Percentiles rank a stretch among this genome's conserved stretches.
Evolutionary conservation across 1,140 invertebrate genomes (phyloP).

Genomic region (Drosophila busckii): DNA sequence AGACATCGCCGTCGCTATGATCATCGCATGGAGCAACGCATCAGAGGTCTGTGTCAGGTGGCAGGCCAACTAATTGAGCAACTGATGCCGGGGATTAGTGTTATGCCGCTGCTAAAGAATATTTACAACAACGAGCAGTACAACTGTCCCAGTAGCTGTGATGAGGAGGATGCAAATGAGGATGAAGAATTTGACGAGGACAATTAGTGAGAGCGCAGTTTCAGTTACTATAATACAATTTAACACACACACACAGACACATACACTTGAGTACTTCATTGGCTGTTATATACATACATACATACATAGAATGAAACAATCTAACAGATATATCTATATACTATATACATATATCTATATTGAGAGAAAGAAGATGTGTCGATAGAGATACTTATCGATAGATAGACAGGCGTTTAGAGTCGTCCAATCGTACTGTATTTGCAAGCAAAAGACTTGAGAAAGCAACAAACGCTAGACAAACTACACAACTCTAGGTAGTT

Average conservation of each 20-base stretch:
- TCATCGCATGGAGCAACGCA: conserved; percentile 57
- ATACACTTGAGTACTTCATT: conserved; percentile 1
- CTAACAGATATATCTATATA: too few relatives aligned
- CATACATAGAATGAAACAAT: conserved; percentile 11
- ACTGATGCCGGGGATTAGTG: conserved; percentile 41
- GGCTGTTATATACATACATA: conserved; percentile 26
- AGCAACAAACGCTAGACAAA: too few relatives aligned
- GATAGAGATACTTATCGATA: too few relatives aligned
- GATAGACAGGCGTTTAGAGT: too few relatives aligned
- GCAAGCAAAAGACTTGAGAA: too few relatives aligned
- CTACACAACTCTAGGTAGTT: too few relatives aligned
- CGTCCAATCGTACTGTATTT: too few relatives aligned
- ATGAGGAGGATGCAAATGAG: background rate
- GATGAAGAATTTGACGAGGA: background rate
- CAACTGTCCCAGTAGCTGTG: conserved; percentile 20
- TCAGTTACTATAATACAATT: background rate
- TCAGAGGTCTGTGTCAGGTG: conserved; percentile 48
- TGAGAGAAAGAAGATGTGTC: conserved; percentile 3
- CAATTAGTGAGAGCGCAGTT: background rate
- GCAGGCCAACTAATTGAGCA: conserved; percentile 53
- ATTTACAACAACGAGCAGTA: conserved; percentile 12
- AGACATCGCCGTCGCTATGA: conserved; percentile 63
- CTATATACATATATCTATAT: conserved; percentile 12
- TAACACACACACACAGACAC: background rate
- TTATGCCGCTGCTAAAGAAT: conserved; percentile 35